Evolutionary conservation across 2,888 invertebrate species (phyloP).

Genomic region (Lobophora halterata): DNA sequence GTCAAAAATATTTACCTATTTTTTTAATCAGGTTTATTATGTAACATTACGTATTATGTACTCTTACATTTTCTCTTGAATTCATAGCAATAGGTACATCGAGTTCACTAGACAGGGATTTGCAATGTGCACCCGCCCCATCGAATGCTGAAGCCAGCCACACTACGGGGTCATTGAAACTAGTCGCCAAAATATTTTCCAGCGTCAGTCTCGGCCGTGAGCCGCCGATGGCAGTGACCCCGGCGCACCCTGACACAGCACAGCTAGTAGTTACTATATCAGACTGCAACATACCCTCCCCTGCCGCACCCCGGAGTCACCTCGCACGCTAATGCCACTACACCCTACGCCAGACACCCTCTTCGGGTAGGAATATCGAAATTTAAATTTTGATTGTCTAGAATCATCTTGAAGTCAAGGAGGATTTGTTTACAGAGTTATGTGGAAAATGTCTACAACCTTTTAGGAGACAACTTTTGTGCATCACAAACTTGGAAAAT

Average conservation of each 20-base stretch:
- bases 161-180: slow-evolving; percentile 52
- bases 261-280: slow-evolving; percentile 24
- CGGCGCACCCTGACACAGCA: slow-evolving; percentile 78
- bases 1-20: not conserved
- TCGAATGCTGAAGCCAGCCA: slow-evolving; percentile 31
- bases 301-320: slow-evolving; percentile 30
- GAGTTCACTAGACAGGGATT: slow-evolving; percentile 9
- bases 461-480: no score
- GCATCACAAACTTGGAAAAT: no score
- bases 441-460: no score
- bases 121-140: slow-evolving; percentile 17
- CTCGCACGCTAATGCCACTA: slow-evolving; percentile 23
- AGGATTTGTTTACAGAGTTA: slow-evolving; percentile 5
- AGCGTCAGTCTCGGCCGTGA: slow-evolving; percentile 62
- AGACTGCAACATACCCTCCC: slow-evolving; percentile 30
- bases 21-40: no score
- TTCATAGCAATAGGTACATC: no score
- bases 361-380: slow-evolving; percentile 23
- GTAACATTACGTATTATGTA: no score
- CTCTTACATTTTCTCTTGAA: no score
- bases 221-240: slow-evolving; percentile 82
- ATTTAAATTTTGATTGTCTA: slow-evolving; percentile 23
- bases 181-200: slow-evolving; percentile 65
- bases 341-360: slow-evolving; percentile 27
- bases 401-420: slow-evolving; percentile 6